These are phyloP conservation scores for Kryphioiulus occultus DNA, from an alignment of 2,888 invertebrate species.

Conservation along the genomic window DNA sequence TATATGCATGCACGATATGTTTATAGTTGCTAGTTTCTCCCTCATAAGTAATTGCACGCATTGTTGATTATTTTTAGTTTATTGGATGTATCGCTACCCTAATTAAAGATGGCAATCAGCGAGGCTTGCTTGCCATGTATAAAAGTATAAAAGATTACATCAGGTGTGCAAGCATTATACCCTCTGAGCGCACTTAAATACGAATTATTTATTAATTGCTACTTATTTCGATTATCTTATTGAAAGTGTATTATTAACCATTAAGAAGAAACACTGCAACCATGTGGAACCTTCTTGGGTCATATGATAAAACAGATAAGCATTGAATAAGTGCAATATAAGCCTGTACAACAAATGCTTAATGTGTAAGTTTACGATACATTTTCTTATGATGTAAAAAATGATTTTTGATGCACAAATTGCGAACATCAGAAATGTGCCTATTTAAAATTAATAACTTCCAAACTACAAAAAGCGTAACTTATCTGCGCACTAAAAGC, in stretches of 20 bases:
- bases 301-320: not conserved
- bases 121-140: not conserved
- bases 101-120: slow-evolving; percentile 28
- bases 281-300: not conserved
- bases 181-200: not conserved
- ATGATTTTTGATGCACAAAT: not conserved
- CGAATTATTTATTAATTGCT: not conserved
- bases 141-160: not conserved
- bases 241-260: slow-evolving; percentile 32
- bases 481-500: not conserved
- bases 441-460: not conserved
- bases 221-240: slow-evolving; percentile 27
- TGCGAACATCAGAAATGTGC: not conserved
- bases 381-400: too few relatives aligned
- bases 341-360: not conserved
- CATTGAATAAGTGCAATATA: not conserved
- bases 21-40: slow-evolving; percentile 32
- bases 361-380: too few relatives aligned
- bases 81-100: slow-evolving; percentile 30
- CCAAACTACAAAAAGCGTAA: not conserved
- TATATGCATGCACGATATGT: not conserved
- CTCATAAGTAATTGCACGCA: slow-evolving; percentile 35
- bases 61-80: slow-evolving; percentile 39
- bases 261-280: not conserved
- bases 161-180: not conserved